These are phyloP conservation scores for Lutjanus argentimaculatus DNA, from an alignment of 2,797 vertebrate genomes.

Conservation along the genomic window DNA sequence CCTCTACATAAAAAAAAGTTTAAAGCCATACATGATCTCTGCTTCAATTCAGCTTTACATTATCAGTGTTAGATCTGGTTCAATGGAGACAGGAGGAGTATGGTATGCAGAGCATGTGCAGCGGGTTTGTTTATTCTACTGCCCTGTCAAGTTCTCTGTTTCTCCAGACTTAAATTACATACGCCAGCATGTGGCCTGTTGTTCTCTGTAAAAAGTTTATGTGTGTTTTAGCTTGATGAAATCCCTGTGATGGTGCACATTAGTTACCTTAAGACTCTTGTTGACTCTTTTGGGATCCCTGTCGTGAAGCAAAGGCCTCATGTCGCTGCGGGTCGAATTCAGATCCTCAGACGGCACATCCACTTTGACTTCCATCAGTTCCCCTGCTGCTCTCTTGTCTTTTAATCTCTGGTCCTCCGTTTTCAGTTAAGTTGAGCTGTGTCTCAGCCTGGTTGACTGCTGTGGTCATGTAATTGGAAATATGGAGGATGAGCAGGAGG, in stretches of 20 bases:
- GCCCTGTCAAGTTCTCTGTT: not conserved
- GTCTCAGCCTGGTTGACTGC: constrained; percentile 5
- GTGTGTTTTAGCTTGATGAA: constrained; percentile 6
- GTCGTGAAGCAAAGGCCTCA: constrained; percentile 47
- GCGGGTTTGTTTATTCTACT: constrained; percentile 17
- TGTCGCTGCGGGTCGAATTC: constrained; percentile 32
- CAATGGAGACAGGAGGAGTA: not conserved
- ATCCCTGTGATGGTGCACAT: constrained; percentile 1
- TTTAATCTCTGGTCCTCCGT: constrained; percentile 52
- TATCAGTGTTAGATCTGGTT: not conserved
- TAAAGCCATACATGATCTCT: not conserved
- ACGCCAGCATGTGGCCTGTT: not conserved
- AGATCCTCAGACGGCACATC: constrained; percentile 38
- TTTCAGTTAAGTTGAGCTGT: constrained; percentile 45
- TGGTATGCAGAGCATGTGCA: not conserved
- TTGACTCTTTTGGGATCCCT: constrained; percentile 73
- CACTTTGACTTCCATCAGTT: constrained; percentile 56
- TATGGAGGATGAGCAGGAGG: constrained; percentile 21
- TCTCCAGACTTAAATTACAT: not conserved
- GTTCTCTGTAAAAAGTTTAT: constrained; percentile 1
- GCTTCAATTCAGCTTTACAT: not conserved
- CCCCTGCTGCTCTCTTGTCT: constrained; percentile 19
- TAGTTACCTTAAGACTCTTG: constrained; percentile 72
- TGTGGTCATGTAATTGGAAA: constrained; percentile 34
- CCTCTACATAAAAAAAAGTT: not conserved